These are phyloP conservation scores for Eucera pruinosa DNA, from an alignment of 2,888 invertebrate genomes.

Conservation along the genomic window DNA sequence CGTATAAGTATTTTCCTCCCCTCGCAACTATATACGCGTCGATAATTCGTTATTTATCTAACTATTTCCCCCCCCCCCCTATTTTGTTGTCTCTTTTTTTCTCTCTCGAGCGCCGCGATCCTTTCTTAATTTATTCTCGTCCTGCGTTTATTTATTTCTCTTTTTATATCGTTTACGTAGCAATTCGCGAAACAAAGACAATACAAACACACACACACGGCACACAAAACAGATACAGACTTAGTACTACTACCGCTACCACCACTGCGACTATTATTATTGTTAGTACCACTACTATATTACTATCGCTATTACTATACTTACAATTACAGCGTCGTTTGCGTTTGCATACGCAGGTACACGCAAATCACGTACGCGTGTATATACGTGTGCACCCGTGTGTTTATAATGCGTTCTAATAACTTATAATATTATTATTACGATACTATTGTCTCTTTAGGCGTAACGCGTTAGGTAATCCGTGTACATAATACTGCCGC, in stretches of 20 bases:
- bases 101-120: constrained; percentile 8
- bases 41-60: too few species aligned
- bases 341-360: constrained; percentile 13
- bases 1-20: constrained; percentile 54
- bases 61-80: constrained; percentile 55
- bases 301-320: constrained; percentile 53
- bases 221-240: constrained; percentile 48
- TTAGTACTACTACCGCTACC: constrained; percentile 62
- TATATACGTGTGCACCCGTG: not conserved
- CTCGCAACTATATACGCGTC: constrained; percentile 40
- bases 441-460: constrained; percentile 65
- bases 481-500: constrained; percentile 67
- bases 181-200: too few species aligned
- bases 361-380: constrained; percentile 7
- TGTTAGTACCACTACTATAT: constrained; percentile 55
- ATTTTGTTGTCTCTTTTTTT: constrained; percentile 21
- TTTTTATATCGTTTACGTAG: constrained; percentile 21
- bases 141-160: constrained; percentile 69
- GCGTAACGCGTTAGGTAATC: constrained; percentile 49
- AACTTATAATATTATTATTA: constrained; percentile 56
- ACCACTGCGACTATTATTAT: constrained; percentile 62
- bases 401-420: constrained; percentile 45
- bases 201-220: too few species aligned
- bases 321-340: constrained; percentile 47
- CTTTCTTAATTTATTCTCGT: constrained; percentile 65